Evolutionary conservation across 1,140 invertebrate species (phyloP).

Genomic region (Drosophila nannoptera): DNA sequence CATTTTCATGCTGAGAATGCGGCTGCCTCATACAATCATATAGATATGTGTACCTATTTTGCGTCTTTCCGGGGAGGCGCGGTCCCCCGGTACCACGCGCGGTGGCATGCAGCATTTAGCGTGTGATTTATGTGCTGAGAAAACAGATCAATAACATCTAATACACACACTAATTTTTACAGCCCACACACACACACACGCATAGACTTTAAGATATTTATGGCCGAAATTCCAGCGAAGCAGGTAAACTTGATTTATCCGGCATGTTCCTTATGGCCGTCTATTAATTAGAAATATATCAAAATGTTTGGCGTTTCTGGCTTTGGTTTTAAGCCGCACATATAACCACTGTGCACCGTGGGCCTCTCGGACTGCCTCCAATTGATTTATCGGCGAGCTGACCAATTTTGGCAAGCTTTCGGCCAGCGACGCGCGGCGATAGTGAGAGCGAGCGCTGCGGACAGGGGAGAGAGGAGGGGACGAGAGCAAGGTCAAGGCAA

Average conservation of each 20-base stretch:
- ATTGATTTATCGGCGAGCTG: conserved; percentile 68
- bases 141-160: conserved; percentile 74
- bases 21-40: conserved; percentile 2
- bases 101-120: conserved; percentile 51
- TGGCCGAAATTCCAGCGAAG: conserved; percentile 63
- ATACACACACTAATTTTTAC: conserved; percentile 60
- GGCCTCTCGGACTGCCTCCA: not conserved
- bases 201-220: conserved; percentile 23
- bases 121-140: conserved; percentile 71
- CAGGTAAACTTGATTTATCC: conserved; percentile 53
- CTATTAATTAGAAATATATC: conserved; percentile 74
- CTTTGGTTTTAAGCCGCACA: conserved; percentile 16
- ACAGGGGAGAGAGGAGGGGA: not conserved
- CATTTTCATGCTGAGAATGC: conserved; percentile 55
- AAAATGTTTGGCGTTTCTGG: conserved; percentile 46
- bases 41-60: conserved; percentile 26
- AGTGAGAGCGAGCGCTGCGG: too few relatives aligned
- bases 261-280: conserved; percentile 24
- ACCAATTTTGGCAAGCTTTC: conserved; percentile 58
- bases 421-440: not conserved
- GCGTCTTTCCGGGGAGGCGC: conserved; percentile 1
- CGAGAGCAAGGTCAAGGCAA: conserved; percentile 63
- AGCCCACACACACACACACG: conserved; percentile 16
- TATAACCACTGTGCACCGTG: conserved; percentile 19
- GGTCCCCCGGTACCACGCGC: conserved; percentile 31